Percentiles rank a stretch among this genome's conserved stretches.
Evolutionary conservation across 2,888 invertebrate genomes (phyloP).

Genomic region (Griposia aprilina): DNA sequence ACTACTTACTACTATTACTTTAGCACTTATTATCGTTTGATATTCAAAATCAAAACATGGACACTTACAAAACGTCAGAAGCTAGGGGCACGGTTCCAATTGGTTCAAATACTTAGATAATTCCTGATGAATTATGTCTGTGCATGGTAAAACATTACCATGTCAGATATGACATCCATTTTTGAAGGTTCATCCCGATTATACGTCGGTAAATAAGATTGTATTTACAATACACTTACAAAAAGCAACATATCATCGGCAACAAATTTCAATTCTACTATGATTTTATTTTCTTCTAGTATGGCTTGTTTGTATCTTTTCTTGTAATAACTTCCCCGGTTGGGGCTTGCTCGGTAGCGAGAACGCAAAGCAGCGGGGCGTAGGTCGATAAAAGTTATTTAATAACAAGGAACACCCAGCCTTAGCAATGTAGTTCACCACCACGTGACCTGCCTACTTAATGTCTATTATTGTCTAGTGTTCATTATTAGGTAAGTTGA

Average conservation of each 20-base stretch:
- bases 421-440: constrained; percentile 70
- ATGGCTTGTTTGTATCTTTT: constrained; percentile 66
- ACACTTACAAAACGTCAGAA: no score
- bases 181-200: neutral
- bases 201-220: constrained; percentile 1
- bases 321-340: constrained; percentile 73
- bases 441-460: constrained; percentile 75
- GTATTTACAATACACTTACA: neutral
- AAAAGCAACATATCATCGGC: constrained; percentile 18
- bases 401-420: constrained; percentile 85
- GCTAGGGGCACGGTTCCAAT: no score
- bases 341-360: constrained; percentile 67
- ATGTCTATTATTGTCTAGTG: constrained; percentile 53
- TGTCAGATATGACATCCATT: neutral
- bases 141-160: neutral
- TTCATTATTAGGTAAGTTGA: constrained; percentile 42
- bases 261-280: constrained; percentile 50
- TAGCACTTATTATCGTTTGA: neutral
- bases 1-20: no score
- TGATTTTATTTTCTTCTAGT: constrained; percentile 61
- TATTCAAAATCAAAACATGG: neutral
- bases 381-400: constrained; percentile 88
- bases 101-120: constrained; percentile 3
- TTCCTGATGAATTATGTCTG: neutral
- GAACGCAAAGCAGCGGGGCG: constrained; percentile 72